These are phyloP conservation scores for Forbesichthys papilliferus DNA, from an alignment of 2,113 vertebrate genomes.

Conservation along the genomic window DNA sequence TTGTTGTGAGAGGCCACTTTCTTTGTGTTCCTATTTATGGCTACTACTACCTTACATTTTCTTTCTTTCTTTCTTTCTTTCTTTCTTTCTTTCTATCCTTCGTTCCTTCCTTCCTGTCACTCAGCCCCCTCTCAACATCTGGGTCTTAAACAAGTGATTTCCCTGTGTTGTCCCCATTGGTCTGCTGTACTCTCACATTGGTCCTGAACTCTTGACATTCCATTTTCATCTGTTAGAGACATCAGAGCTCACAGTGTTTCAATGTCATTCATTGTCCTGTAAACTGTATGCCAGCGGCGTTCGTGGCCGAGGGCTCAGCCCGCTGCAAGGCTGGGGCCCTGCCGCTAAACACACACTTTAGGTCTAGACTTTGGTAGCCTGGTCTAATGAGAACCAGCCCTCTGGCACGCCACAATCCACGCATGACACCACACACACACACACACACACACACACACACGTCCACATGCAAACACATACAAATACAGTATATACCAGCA, in stretches of 20 bases:
- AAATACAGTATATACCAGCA: neutral
- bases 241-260: constrained; percentile 30
- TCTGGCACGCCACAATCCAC: neutral
- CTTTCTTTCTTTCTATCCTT: neutral
- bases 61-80: constrained; percentile 12
- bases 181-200: neutral
- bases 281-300: constrained; percentile 26
- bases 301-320: constrained; percentile 38
- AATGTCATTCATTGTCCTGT: constrained; percentile 24
- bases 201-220: constrained; percentile 14
- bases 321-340: constrained; percentile 31
- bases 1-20: no score
- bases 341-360: constrained; percentile 32
- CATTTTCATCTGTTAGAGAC: constrained; percentile 34
- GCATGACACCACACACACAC: neutral
- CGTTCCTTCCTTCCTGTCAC: constrained; percentile 12
- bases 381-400: constrained; percentile 39
- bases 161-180: neutral
- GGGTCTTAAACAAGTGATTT: constrained; percentile 1
- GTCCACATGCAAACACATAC: neutral
- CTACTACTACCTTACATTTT: no score
- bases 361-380: constrained; percentile 40
- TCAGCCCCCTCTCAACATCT: neutral
- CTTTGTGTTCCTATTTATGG: no score
- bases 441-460: neutral